Conservation (phyloP, 2,888 invertebrate genomes). For the Trissonchulus sp. region DNA sequence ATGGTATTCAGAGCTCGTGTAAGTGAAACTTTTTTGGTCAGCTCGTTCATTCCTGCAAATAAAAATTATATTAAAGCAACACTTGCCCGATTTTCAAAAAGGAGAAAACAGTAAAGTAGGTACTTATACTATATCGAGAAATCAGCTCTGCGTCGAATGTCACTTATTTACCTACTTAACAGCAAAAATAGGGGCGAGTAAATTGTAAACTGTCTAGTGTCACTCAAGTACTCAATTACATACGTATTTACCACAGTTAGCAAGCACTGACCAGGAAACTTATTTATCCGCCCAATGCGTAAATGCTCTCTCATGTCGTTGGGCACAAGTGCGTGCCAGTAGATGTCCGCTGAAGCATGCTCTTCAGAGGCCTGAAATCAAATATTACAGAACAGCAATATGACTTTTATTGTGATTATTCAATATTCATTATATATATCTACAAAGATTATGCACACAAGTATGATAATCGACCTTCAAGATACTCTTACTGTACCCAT, state of each 20-base stretch:
- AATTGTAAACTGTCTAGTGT: too few relatives aligned
- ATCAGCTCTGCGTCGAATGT: too few relatives aligned
- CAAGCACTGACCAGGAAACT: conserved; percentile 53
- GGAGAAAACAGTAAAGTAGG: too few relatives aligned
- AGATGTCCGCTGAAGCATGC: conserved; percentile 53
- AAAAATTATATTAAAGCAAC: neutral
- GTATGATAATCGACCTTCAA: too few relatives aligned
- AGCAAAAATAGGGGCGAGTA: neutral
- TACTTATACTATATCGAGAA: too few relatives aligned
- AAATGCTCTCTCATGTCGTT: conserved; percentile 52
- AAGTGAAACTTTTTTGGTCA: conserved; percentile 55
- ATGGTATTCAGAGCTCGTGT: conserved; percentile 55
- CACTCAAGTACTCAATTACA: too few relatives aligned
- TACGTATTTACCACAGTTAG: too few relatives aligned
- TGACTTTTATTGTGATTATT: neutral
- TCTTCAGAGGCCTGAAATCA: neutral
- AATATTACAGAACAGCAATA: neutral
- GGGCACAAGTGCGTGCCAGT: conserved; percentile 56
- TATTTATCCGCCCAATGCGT: conserved; percentile 53
- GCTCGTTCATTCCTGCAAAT: conserved; percentile 55
- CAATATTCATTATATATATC: neutral
- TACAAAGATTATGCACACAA: too few relatives aligned
- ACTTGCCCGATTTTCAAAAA: neutral
- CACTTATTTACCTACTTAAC: neutral
- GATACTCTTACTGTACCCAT: too few relatives aligned